phyloP scores from a whole-genome alignment of 2,113 vertebrate species.

The Phocoena phocoena region DNA sequence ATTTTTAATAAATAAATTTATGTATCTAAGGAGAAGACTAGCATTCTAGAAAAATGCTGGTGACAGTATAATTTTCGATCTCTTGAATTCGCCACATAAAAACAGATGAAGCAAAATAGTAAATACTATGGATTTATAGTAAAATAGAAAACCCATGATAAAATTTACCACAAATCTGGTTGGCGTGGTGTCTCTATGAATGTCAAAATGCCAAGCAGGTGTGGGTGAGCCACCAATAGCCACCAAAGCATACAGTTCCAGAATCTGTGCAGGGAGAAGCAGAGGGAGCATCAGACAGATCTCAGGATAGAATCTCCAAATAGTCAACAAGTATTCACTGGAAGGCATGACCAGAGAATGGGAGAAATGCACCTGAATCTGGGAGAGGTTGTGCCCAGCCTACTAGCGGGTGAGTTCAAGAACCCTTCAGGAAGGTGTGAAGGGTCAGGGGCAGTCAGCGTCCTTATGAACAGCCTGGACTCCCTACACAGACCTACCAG shows the following conservation, averaged over 20 bases:
- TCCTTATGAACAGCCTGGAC: neutral
- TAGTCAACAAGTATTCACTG: neutral
- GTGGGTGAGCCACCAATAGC: neutral
- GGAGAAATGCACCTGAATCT: neutral
- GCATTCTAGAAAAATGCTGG: neutral
- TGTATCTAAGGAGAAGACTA: neutral
- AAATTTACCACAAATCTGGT: neutral
- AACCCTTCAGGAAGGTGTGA: neutral
- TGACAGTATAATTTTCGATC: neutral
- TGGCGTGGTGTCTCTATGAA: neutral
- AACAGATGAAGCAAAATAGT: neutral
- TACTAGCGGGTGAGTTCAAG: neutral
- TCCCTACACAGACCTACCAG: neutral
- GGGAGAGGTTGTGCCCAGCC: neutral
- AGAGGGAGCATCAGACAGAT: neutral
- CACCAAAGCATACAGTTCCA: neutral
- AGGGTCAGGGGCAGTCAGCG: neutral
- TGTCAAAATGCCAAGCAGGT: neutral
- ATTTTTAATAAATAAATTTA: neutral
- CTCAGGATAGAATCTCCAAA: neutral
- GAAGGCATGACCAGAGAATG: neutral
- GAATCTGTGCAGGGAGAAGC: neutral
- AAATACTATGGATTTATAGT: neutral
- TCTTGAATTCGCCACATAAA: neutral
- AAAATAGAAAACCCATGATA: neutral